Base-by-base conservation (phyloP, 2,888 invertebrate genomes). In the Lydus trimaculatus region DNA sequence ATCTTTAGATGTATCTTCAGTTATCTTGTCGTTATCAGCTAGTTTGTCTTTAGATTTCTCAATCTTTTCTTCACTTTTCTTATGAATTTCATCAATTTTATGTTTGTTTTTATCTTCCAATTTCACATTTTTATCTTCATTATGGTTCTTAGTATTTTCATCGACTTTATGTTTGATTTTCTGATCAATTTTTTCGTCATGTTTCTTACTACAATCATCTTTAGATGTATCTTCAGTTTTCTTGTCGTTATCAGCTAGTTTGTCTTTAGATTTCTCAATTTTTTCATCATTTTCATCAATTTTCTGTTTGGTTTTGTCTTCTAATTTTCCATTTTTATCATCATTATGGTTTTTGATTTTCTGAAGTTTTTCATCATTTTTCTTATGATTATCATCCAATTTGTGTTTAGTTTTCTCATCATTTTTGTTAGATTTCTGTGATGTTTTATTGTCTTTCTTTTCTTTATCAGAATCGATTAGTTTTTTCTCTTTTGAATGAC, bases 401-500 rank as follows among this genome's bases (percentile, higher is more conserved):
- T 63, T 56, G 0, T 63, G 28, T 52, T 31, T 63, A 31, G 17
- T 11, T 31, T 58, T 58, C 13, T 56, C 31, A 31, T 13, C 31
- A 15, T 31, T 64, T 28, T n/a, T 31, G 15, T 7, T 15, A 1
- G 23, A 28, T 58, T 31, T 64, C 23, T 58, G 23, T 20, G 20
- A 25, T 23, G 59, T 58, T 7, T n/a, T n/a, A n/a, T n/a, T n/a
- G n/a, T 59, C 25, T 15, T 28, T 20, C n/a, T 64, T 64, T 25
- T n/a, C 48, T 25, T 48, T 58, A n/a, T 31, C 60, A 15, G 13
- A 28, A 13, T 25, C 25, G 5, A 39, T 15, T n/a, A 20, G n/a
- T 63, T 31, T 48, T 52, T 61, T 65, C 23, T 65, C 65, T 43
- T 65, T 65, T 9, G 61, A 65, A 52, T 61, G 65, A 65, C 61